phyloP scores from a whole-genome alignment of 92 coral and sea anemone genomes.

The Palythoa grandis region DNA sequence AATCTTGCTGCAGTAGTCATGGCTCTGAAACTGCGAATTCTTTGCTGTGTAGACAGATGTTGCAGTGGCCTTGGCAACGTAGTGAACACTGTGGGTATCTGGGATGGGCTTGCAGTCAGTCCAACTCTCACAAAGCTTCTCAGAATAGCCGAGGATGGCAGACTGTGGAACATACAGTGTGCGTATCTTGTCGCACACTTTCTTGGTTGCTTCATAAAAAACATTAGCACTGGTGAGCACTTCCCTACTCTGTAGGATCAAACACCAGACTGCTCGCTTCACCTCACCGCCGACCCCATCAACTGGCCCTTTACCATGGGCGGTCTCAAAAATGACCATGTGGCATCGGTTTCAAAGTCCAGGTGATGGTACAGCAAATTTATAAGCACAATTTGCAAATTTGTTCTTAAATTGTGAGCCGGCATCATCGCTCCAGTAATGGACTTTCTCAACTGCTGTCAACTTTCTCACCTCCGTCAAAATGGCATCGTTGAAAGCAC shows the following conservation, averaged over 20 bases:
- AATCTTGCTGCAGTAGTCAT: neutral
- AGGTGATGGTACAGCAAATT: slow-evolving; percentile 1
- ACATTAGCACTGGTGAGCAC: slow-evolving; percentile 1
- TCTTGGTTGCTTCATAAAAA: neutral
- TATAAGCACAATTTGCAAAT: neutral
- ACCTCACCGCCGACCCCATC: slow-evolving; percentile 4
- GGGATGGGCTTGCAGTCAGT: slow-evolving; percentile 27
- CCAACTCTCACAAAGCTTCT: slow-evolving; percentile 20
- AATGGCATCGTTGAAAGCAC: neutral
- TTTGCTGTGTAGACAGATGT: slow-evolving; percentile 4
- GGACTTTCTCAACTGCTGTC: neutral
- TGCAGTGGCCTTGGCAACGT: slow-evolving; percentile 4
- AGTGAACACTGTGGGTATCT: slow-evolving; percentile 8
- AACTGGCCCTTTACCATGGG: slow-evolving; percentile 19
- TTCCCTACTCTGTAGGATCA: slow-evolving; percentile 5
- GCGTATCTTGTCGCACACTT: slow-evolving; percentile 14
- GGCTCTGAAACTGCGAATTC: neutral
- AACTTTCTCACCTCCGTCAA: neutral
- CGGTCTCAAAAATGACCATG: neutral
- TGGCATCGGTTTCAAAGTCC: slow-evolving; percentile 9
- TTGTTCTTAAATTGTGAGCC: slow-evolving; percentile 5
- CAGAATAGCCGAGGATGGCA: slow-evolving; percentile 8
- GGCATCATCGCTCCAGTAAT: neutral
- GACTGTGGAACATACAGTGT: neutral
- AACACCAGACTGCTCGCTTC: slow-evolving; percentile 1